Evolutionary conservation across 2,888 invertebrate species (phyloP).

Genomic region (Ischnura elegans): DNA sequence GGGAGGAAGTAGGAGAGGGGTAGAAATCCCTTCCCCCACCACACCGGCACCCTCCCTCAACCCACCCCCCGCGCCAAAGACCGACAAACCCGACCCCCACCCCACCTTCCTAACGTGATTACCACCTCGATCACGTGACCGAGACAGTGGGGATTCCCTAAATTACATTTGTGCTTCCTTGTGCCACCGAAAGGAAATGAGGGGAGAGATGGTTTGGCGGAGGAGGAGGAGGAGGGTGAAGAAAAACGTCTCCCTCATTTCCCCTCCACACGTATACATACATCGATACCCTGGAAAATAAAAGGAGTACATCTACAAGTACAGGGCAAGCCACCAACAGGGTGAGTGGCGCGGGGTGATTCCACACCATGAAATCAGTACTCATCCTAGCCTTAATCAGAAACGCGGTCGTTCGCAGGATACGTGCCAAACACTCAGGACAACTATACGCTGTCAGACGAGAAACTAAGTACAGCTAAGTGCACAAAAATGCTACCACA

Average conservation of each 20-base stretch:
- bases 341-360: too few relatives aligned
- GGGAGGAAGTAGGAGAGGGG: neutral
- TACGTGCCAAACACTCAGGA: too few relatives aligned
- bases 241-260: neutral
- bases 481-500: too few relatives aligned
- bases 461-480: too few relatives aligned
- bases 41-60: neutral
- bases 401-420: too few relatives aligned
- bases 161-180: slow-evolving; percentile 48
- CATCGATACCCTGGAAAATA: too few relatives aligned
- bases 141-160: slow-evolving; percentile 18
- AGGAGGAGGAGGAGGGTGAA: neutral
- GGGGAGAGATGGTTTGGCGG: neutral
- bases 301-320: too few relatives aligned
- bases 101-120: slow-evolving; percentile 40
- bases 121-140: slow-evolving; percentile 57
- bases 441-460: too few relatives aligned
- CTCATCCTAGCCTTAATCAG: too few relatives aligned
- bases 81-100: neutral
- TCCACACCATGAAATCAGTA: too few relatives aligned
- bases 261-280: too few relatives aligned
- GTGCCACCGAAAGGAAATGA: neutral
- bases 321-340: too few relatives aligned
- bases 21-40: neutral
- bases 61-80: slow-evolving; percentile 1